Evolutionary conservation across 2,113 vertebrate genomes (phyloP), one percentile per base, ranked within the genome.

Genomic region (Phycodurus eques): DNA sequence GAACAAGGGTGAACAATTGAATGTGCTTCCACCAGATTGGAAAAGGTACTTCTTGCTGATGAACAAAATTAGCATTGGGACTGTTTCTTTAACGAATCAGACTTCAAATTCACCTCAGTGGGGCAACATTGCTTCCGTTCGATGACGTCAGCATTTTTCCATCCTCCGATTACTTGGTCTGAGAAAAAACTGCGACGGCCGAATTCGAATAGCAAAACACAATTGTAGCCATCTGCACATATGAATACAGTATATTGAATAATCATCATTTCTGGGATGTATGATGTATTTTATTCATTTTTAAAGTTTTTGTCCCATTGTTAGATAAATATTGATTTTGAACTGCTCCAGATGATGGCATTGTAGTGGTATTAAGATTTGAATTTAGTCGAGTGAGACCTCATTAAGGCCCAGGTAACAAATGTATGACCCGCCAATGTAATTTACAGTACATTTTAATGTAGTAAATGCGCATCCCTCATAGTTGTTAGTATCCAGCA

Each of bases 401-500:
- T 27, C 35, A 39, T 39, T 49, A 59, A 27, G 56, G 4, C 8
- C 1, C 8, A 46, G 4, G 12, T 12, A 47, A 54, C 42, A 39
- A 53, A 54, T 51, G 49, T n/a, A 64, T 14, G 17, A 64, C 20
- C 1, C 4, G 2, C 11, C 49, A 39, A 12, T 66, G 10, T 71
- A 49, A 4, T 51, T n/a, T 39, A 31, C 5, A 33, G 9, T 79
- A 44, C 39, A 9, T 33, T 49, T 54, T 20, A 5, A 31, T 31
- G 5, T 33, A 65, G 33, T 62, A 19, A 10, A 63, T 11, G 61
- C 8, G 53, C n/a, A 56, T 56, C 20, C 19, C 53, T 56, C 53
- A 56, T 56, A 4, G 4, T 27, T 64, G 8, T 15, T 8, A 5
- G 5, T 22, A 7, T 8, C 7, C 11, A 8, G 89, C 94, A 99